These are phyloP conservation scores for Pseudolaguvia tuberculata DNA, from an alignment of 2,113 vertebrate species.

Conservation along the genomic window DNA sequence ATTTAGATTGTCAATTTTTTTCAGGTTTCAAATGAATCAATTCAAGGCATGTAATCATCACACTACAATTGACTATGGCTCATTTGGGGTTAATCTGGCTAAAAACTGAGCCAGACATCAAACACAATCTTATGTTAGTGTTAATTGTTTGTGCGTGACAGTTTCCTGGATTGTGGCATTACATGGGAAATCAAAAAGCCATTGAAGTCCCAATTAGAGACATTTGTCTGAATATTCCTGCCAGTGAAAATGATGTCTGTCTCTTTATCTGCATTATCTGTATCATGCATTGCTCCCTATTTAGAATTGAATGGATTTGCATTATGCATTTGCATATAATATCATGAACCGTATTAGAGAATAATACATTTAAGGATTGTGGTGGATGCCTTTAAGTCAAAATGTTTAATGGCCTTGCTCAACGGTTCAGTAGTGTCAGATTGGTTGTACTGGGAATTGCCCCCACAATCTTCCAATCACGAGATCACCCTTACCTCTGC, in stretches of 20 bases:
- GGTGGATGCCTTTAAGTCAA: too few species aligned
- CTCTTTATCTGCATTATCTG: background rate
- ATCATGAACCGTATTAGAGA: too few species aligned
- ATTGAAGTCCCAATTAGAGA: background rate
- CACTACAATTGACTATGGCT: constrained; percentile 8
- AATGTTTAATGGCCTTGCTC: too few species aligned
- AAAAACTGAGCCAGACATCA: constrained; percentile 30
- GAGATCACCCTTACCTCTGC: too few species aligned
- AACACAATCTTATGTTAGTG: background rate
- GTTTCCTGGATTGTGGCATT: background rate
- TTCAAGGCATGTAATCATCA: constrained; percentile 17
- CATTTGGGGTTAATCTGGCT: constrained; percentile 35
- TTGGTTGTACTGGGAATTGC: too few species aligned
- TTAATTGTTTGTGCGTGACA: constrained; percentile 10
- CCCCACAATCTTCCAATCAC: too few species aligned
- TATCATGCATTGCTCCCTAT: too few species aligned
- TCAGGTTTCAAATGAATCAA: background rate
- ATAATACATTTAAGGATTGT: too few species aligned
- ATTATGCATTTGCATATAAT: too few species aligned
- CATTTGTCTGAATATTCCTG: background rate
- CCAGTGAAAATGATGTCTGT: background rate
- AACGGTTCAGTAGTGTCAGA: too few species aligned
- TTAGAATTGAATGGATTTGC: too few species aligned
- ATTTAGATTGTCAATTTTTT: too few species aligned
- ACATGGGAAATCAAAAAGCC: background rate